Evolutionary conservation across 2,113 vertebrate genomes (phyloP).

Genomic region (Colossoma macropomum): DNA sequence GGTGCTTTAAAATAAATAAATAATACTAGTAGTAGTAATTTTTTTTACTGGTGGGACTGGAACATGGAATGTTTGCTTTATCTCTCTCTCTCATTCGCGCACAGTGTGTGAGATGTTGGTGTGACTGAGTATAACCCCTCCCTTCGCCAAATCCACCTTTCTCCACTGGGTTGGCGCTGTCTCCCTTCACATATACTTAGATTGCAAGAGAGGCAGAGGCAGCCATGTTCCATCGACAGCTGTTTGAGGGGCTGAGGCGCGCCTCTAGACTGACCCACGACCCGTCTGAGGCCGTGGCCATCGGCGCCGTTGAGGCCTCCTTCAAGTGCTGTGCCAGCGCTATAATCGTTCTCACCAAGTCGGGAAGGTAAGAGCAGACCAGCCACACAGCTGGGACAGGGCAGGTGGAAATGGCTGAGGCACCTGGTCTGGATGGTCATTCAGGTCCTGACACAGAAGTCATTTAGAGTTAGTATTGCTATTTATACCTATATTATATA

Average conservation of each 20-base stretch:
- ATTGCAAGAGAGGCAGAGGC: constrained; percentile 99
- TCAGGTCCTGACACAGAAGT: not conserved
- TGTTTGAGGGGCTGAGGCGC: constrained; percentile 95
- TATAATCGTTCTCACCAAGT: constrained; percentile 96
- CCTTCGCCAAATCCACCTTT: constrained; percentile 47
- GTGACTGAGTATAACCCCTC: constrained; percentile 67
- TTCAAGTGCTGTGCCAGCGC: constrained; percentile 98
- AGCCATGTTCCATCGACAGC: constrained; percentile 94
- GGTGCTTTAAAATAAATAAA: not conserved
- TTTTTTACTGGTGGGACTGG: not conserved
- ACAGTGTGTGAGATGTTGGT: constrained; percentile 31
- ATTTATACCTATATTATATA: too few relatives aligned
- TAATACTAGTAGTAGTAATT: not conserved
- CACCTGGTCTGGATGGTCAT: too few relatives aligned
- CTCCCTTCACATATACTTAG: constrained; percentile 68
- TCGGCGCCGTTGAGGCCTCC: constrained; percentile 94
- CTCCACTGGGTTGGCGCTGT: constrained; percentile 51
- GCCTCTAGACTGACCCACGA: constrained; percentile 88
- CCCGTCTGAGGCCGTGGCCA: constrained; percentile 91
- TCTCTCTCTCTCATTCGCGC: constrained; percentile 20
- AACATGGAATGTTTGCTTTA: constrained; percentile 51
- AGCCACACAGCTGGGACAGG: not conserved
- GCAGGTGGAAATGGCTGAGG: not conserved
- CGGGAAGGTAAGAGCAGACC: constrained; percentile 93
- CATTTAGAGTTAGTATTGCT: not conserved